These are phyloP conservation scores for Pelecanus crispus DNA, from an alignment of 2,113 vertebrate species.

Conservation along the genomic window DNA sequence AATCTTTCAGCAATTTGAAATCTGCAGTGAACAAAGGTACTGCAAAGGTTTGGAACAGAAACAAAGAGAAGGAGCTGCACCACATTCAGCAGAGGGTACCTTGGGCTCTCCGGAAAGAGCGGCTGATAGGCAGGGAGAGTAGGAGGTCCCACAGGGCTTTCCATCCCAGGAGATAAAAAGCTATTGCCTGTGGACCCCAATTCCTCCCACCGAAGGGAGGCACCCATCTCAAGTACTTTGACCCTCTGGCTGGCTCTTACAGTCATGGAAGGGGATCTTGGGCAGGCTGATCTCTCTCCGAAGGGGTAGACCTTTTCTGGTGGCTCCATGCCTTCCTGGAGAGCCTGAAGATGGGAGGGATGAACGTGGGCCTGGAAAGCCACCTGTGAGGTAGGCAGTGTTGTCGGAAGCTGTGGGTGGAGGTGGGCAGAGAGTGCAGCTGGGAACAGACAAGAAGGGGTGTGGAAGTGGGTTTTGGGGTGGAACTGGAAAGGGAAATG, in stretches of 20 bases:
- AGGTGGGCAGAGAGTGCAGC: background rate
- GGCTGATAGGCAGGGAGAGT: background rate
- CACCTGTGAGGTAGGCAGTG: background rate
- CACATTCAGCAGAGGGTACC: background rate
- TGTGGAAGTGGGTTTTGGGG: background rate
- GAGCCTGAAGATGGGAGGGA: background rate
- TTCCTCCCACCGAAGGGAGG: background rate
- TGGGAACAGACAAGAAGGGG: background rate
- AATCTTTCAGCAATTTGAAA: slow-evolving; percentile 43
- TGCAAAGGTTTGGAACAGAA: background rate
- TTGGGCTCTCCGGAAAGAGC: background rate
- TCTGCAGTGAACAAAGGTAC: background rate
- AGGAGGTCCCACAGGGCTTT: background rate
- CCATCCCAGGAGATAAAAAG: background rate
- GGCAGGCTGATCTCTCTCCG: background rate
- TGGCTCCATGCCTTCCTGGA: background rate
- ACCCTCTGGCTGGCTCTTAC: background rate
- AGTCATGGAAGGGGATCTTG: background rate
- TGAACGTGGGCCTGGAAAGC: background rate
- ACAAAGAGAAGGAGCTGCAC: background rate
- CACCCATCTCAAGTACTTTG: background rate
- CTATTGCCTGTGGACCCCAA: background rate
- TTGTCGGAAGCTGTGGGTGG: background rate
- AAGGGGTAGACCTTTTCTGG: background rate
- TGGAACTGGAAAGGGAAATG: background rate